Base-by-base conservation (phyloP, 2,888 invertebrate species). In the Xiphydria camelus region DNA sequence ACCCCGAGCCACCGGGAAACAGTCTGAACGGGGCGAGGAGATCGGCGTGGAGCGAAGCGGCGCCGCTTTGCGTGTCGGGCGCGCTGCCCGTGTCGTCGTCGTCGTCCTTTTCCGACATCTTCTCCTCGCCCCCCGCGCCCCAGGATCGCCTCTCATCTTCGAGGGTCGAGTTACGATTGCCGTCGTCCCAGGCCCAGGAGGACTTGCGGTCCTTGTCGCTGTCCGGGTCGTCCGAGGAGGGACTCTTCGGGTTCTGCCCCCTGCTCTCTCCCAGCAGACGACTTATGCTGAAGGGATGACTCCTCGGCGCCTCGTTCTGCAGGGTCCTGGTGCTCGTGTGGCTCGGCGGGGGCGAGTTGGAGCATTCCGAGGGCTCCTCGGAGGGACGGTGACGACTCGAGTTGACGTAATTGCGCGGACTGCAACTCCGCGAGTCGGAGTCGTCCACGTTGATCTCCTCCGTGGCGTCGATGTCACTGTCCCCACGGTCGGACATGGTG, bases 371-470 rank as follows among this genome's bases (percentile, higher is more conserved):
- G 21, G 63, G 59, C 10, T 53, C 58, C 44, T 26, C 54, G 39
- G 6, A 46, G 46, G 29, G 44, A 45, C 6, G 36, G 44, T 2
- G 49, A 23, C 15, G 12, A 52, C 36, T 40, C 17, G 56, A 19
- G 26, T 38, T 51, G 17, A 45, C 37, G 43, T 66, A 70, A 43
- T 68, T 68, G 1, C 60, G 62, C 7, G 68, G 64, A 41, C 68
- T 65, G 47, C 68, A 70, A 47, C 69, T 73, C 10, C 68, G 64
- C 25, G 74, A 70, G 44, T 71, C 71, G 3, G 70, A 64, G 40
- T 73, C 75, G 47, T 74, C 75, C 25, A 75, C 75, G 56, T 75
- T 75, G 45, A 75, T 75, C 63, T 75, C 74, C 60, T 73, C 75
- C 50, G 69, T 64, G 39, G 70, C 65, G 47, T 73, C 75, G 46